Evolutionary conservation across 1,140 invertebrate species (phyloP), one percentile per base, ranked within the genome.

Genomic region (Drosophila tropicalis): DNA sequence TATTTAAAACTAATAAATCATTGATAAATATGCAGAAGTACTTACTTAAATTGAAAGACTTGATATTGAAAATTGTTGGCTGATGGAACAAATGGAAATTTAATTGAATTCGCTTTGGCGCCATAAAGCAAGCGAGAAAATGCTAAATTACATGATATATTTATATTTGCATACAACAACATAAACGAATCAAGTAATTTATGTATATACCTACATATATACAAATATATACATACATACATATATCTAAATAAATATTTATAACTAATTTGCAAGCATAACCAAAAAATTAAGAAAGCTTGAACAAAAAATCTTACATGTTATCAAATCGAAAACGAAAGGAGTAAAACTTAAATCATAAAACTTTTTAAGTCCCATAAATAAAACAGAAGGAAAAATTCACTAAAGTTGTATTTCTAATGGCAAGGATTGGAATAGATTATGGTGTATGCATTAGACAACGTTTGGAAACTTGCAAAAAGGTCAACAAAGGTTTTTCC

Each of bases 21-120:
- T 65, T 65, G 34, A 34, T 10, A 47, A 29, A 54, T n/a, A 36
- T 40, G 61, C 72, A 76, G 72, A 82, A 61, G 72, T 44, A 67
- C 67, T 72, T 79, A 81, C 72, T 47, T 47, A 71, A 82, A 87
- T 73, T 67, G 83, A 86, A 87, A 86, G 83, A 87, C 83, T 87
- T 87, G 56, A 87, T 75, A 79, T 39, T 67, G 66, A 77, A 79
- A 79, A 77, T 70, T 77, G 77, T 79, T 77, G 74, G 77, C 77
- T 79, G 77, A 79, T 77, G 62, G 29, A 54, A 58, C 7, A 51
- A 22, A 75, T 62, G 66, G 62, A 78, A 71, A 62, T 66, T 44
- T 62, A 57, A 61, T 72, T 69, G 55, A 44, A 58, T 57, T 54
- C 60, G 56, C 67, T 39, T 54, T 5, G 58, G 9, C 56, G 10